Conservation (phyloP, 2,113 vertebrate genomes). For the Lota lota region DNA sequence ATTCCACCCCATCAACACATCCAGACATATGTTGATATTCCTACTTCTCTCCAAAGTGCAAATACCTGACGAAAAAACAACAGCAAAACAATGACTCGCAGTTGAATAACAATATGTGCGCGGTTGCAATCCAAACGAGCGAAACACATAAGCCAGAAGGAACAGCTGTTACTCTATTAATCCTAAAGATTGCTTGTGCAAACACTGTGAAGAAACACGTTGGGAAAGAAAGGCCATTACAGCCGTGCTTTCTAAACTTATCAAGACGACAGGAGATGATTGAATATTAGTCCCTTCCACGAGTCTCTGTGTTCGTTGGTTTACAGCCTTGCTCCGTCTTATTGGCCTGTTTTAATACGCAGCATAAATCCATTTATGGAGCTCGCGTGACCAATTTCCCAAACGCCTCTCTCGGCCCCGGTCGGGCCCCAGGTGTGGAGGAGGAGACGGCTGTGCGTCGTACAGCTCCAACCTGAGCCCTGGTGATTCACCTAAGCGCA, state of each 20-base stretch:
- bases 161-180: conserved; percentile 64
- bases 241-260: conserved; percentile 60
- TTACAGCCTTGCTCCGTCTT: conserved; percentile 51
- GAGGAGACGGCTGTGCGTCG: too few species aligned
- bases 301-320: conserved; percentile 35
- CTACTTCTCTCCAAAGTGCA: conserved; percentile 27
- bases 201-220: conserved; percentile 64
- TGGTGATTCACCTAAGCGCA: too few species aligned
- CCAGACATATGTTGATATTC: conserved; percentile 19
- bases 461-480: too few species aligned
- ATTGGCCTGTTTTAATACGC: conserved; percentile 62
- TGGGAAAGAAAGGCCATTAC: conserved; percentile 57
- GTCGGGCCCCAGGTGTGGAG: conserved; percentile 6
- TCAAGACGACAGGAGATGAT: conserved; percentile 69
- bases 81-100: conserved; percentile 17
- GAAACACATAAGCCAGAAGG: conserved; percentile 31
- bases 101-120: conserved; percentile 45
- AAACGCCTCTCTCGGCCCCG: conserved; percentile 15
- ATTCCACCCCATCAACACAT: background rate
- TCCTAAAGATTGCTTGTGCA: conserved; percentile 66
- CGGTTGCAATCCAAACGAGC: conserved; percentile 30
- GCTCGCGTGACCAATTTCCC: background rate
- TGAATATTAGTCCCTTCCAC: conserved; percentile 63
- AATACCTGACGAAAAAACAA: background rate
- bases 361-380: conserved; percentile 60